These are phyloP conservation scores for Apocrypta bakeri DNA, from an alignment of 1,140 invertebrate genomes.

Conservation along the genomic window DNA sequence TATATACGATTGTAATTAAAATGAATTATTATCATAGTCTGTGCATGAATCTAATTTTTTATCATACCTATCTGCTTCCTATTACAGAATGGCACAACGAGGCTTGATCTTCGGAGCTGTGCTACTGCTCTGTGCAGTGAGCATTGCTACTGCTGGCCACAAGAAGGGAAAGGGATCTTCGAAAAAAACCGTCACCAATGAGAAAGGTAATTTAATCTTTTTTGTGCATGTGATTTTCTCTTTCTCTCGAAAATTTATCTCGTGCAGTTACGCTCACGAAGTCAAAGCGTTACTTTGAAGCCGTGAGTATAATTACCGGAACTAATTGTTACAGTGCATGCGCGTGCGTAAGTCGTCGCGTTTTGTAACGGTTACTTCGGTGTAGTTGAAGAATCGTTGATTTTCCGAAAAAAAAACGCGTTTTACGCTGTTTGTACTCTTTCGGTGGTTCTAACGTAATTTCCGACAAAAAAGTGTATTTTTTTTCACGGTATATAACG, in stretches of 20 bases:
- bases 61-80: too few relatives aligned
- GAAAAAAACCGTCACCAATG: not conserved
- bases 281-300: too few relatives aligned
- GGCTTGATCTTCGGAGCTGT: not conserved
- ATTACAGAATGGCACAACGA: slow-evolving; percentile 30
- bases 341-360: not conserved
- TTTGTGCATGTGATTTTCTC: too few relatives aligned
- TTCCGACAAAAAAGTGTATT: too few relatives aligned
- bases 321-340: slow-evolving; percentile 9
- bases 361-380: too few relatives aligned
- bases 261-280: not conserved
- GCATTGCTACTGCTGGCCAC: not conserved
- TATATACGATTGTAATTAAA: not conserved
- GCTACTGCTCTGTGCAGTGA: not conserved
- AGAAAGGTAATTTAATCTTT: not conserved
- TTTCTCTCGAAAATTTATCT: not conserved
- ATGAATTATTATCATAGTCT: not conserved
- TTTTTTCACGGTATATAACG: too few relatives aligned
- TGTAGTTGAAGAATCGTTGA: too few relatives aligned
- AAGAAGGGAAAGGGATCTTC: not conserved
- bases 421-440: too few relatives aligned
- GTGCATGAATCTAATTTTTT: too few relatives aligned
- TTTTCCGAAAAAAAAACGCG: too few relatives aligned
- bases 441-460: too few relatives aligned
- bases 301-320: slow-evolving; percentile 19